Evolutionary conservation across 2,888 invertebrate species (phyloP).

Genomic region (Dimorphilus gyrociliatus): DNA sequence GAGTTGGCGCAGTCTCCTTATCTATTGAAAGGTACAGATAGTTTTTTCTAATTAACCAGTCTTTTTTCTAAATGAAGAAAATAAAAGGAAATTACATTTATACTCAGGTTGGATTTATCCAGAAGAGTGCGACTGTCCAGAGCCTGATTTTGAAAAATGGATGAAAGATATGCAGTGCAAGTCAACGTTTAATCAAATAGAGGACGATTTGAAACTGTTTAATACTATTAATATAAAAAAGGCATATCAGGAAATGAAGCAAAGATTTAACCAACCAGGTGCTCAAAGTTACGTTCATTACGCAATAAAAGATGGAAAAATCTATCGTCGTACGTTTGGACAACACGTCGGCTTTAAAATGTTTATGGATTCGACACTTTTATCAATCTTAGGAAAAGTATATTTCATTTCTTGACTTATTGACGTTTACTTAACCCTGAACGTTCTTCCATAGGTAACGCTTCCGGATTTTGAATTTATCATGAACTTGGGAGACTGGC

Average conservation of each 20-base stretch:
- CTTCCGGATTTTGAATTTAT: slow-evolving; percentile 77
- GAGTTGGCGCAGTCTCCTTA: slow-evolving; percentile 52
- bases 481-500: slow-evolving; percentile 90
- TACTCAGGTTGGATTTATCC: slow-evolving; percentile 50
- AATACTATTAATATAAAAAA: slow-evolving; percentile 51
- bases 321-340: slow-evolving; percentile 76
- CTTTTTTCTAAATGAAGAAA: too few species aligned
- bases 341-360: slow-evolving; percentile 87
- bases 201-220: slow-evolving; percentile 53
- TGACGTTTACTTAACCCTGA: too few species aligned
- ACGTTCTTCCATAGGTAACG: slow-evolving; percentile 22
- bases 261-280: slow-evolving; percentile 57
- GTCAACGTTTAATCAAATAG: slow-evolving; percentile 49
- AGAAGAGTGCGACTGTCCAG: slow-evolving; percentile 71
- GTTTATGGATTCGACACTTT: slow-evolving; percentile 72
- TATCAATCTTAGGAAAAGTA: slow-evolving; percentile 64
- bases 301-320: slow-evolving; percentile 58
- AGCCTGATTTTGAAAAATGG: slow-evolving; percentile 48
- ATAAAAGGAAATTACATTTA: too few species aligned
- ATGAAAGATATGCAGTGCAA: slow-evolving; percentile 46
- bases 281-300: slow-evolving; percentile 78
- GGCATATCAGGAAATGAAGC: slow-evolving; percentile 48
- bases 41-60: too few species aligned
- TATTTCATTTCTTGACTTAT: slow-evolving; percentile 3
- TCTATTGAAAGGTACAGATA: slow-evolving; percentile 49